These are phyloP conservation scores for Drosophila barbarae DNA, from an alignment of 2,888 invertebrate genomes.

Conservation along the genomic window DNA sequence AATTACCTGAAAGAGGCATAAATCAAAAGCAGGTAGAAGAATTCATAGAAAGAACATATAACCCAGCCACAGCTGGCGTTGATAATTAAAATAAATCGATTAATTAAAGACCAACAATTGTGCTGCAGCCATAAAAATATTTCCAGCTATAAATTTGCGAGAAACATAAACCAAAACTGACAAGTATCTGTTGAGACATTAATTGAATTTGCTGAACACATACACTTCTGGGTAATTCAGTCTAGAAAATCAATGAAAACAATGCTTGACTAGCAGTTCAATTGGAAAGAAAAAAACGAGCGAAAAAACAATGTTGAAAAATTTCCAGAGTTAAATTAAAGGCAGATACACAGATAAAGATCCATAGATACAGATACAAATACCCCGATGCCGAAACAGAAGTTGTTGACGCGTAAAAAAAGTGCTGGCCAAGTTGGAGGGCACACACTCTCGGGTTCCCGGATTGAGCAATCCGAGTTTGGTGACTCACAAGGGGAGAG, in stretches of 20 bases:
- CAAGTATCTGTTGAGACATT: constrained; percentile 5
- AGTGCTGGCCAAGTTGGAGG: constrained; percentile 14
- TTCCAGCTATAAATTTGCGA: neutral
- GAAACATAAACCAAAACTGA: constrained; percentile 4
- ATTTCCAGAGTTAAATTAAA: constrained; percentile 12
- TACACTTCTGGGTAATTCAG: constrained; percentile 2
- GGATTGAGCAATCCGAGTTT: constrained; percentile 16
- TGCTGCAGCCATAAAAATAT: constrained; percentile 6
- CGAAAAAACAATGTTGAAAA: neutral
- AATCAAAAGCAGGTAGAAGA: constrained; percentile 29
- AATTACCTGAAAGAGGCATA: constrained; percentile 11
- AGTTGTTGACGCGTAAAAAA: constrained; percentile 22
- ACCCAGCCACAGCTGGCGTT: neutral
- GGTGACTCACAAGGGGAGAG: constrained; percentile 23
- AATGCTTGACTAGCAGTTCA: neutral
- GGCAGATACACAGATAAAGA: constrained; percentile 1
- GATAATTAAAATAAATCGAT: constrained; percentile 9
- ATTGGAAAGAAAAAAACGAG: constrained; percentile 3
- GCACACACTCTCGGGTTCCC: constrained; percentile 15
- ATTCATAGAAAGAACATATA: neutral
- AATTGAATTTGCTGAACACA: constrained; percentile 3
- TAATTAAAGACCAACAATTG: neutral
- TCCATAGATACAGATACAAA: neutral
- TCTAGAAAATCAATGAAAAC: constrained; percentile 1
- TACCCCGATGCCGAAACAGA: neutral